phyloP scores from a whole-genome alignment of 2,888 invertebrate species.

The Kuschelorhynchus macadamiae region DNA sequence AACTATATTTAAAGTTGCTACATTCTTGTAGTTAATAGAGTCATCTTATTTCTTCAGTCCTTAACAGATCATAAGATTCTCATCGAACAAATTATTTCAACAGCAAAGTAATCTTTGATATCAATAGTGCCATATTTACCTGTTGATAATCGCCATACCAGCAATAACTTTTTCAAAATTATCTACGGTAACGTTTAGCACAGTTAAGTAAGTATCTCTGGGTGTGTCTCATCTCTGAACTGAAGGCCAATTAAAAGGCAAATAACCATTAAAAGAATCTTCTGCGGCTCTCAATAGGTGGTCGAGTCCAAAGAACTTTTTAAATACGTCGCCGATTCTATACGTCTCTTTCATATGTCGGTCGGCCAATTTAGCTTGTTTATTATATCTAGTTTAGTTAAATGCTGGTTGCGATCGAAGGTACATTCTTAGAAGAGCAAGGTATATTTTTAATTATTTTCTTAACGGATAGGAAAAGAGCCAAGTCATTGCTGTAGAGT shows the following conservation, averaged over 20 bases:
- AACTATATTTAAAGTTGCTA: no score
- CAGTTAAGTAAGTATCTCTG: constrained; percentile 32
- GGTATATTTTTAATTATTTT: no score
- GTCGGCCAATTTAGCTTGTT: constrained; percentile 38
- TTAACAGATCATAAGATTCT: no score
- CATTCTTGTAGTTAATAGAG: no score
- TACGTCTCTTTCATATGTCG: constrained; percentile 38
- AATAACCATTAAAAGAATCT: constrained; percentile 41
- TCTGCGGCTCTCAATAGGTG: constrained; percentile 44
- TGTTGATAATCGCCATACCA: constrained; percentile 2
- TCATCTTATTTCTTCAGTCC: no score
- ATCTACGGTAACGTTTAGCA: constrained; percentile 24
- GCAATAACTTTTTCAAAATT: constrained; percentile 26
- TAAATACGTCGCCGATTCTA: constrained; percentile 29
- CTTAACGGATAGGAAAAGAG: no score
- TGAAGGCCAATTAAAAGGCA: constrained; percentile 39
- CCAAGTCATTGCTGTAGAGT: no score
- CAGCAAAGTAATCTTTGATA: constrained; percentile 20
- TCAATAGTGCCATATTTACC: constrained; percentile 21
- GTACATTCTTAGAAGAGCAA: constrained; percentile 2
- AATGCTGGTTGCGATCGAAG: constrained; percentile 12
- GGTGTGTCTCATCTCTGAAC: constrained; percentile 38
- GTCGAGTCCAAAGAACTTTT: constrained; percentile 36
- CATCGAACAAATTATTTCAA: constrained; percentile 19
- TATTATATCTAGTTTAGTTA: constrained; percentile 37